Percentiles rank a stretch among this genome's conserved stretches.
Evolutionary conservation across 2,888 invertebrate species (phyloP).

Genomic region (Syrista parreyssii): DNA sequence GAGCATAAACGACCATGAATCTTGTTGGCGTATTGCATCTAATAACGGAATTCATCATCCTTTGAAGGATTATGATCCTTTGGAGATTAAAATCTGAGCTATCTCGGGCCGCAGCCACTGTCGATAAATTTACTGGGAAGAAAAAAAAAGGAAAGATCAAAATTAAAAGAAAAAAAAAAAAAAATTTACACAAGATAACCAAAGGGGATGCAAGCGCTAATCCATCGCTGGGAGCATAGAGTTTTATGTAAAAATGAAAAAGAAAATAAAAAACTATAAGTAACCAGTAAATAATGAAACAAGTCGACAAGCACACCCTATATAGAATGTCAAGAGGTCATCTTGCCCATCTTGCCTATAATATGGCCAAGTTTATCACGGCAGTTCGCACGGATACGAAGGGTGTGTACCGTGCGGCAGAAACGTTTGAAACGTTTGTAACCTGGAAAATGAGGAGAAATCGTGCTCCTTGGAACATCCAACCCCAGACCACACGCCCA

Average conservation of each 20-base stretch:
- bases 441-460: constrained; percentile 29
- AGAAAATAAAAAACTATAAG: background rate
- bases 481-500: constrained; percentile 4
- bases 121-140: background rate
- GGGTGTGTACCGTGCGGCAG: background rate
- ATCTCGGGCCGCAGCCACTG: constrained; percentile 13
- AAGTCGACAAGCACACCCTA: background rate
- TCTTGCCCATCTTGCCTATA: background rate
- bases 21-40: background rate
- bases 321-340: background rate
- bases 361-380: background rate
- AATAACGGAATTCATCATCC: constrained; percentile 49
- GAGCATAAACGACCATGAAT: background rate
- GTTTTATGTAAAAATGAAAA: background rate
- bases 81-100: constrained; percentile 50
- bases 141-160: background rate
- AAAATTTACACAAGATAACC: background rate
- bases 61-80: constrained; percentile 50
- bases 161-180: background rate
- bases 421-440: constrained; percentile 26
- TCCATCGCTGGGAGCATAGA: background rate
- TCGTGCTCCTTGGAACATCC: constrained; percentile 20
- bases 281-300: background rate
- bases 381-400: background rate
- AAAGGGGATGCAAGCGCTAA: constrained; percentile 13